phyloP scores from a whole-genome alignment of 2,797 vertebrate genomes.

The Pseudochirops cupreus region DNA sequence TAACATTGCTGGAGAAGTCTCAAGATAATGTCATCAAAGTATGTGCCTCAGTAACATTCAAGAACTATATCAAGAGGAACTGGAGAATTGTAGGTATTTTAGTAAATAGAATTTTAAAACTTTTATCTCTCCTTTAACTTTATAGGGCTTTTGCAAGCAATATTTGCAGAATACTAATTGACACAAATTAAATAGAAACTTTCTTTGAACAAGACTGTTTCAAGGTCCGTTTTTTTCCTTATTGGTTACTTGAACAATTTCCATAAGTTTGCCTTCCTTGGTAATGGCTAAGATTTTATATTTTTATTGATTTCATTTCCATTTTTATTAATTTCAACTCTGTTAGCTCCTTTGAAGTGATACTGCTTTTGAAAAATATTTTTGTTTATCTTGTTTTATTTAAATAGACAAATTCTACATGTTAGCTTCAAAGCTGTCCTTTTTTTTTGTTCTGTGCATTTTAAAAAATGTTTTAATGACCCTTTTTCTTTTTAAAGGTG shows the following conservation, averaged over 20 bases:
- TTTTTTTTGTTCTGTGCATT: background rate
- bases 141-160: conserved; percentile 25
- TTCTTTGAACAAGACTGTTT: conserved; percentile 3
- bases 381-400: background rate
- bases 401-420: background rate
- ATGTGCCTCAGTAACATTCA: conserved; percentile 98
- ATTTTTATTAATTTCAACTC: conserved; percentile 20
- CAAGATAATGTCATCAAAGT: conserved; percentile 98
- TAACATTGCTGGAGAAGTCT: conserved; percentile 96
- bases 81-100: conserved; percentile 97
- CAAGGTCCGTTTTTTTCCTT: background rate
- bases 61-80: conserved; percentile 99
- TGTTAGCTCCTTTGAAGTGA: background rate
- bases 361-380: background rate
- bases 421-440: background rate
- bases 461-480: background rate
- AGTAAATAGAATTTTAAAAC: conserved; percentile 45
- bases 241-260: conserved; percentile 1
- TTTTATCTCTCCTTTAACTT: background rate
- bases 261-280: conserved; percentile 8
- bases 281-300: background rate
- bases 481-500: background rate
- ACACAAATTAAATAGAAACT: conserved; percentile 42
- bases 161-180: conserved; percentile 19
- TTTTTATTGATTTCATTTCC: conserved; percentile 26